A percentile compares a stretch with the other conserved stretches of the same genome.
Conservation (phyloP, 2,797 vertebrate genomes). For the Tangara arthus region DNA sequence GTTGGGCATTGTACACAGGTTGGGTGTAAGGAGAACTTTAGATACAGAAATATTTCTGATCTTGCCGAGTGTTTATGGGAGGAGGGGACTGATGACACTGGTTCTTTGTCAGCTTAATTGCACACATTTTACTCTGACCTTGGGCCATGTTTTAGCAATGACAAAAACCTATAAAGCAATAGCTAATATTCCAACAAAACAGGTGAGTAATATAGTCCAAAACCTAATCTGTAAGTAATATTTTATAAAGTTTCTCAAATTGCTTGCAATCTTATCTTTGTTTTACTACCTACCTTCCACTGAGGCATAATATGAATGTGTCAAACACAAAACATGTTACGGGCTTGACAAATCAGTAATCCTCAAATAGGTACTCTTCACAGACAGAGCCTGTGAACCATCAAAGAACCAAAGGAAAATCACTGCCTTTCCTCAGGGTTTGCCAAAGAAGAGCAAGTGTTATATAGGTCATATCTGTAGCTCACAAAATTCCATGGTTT, state of each 20-base stretch:
- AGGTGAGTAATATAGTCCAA: not conserved
- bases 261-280: not conserved
- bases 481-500: not conserved
- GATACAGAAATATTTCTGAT: not conserved
- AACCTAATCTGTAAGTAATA: not conserved
- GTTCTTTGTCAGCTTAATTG: not conserved
- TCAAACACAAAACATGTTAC: not conserved
- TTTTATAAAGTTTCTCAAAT: not conserved
- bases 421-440: not conserved
- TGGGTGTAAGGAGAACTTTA: not conserved
- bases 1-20: not conserved
- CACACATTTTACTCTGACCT: not conserved
- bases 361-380: not conserved
- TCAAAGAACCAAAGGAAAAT: not conserved
- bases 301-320: not conserved
- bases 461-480: not conserved
- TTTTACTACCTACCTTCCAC: not conserved
- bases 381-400: not conserved
- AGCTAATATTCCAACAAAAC: not conserved
- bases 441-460: not conserved
- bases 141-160: not conserved
- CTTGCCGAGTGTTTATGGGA: not conserved
- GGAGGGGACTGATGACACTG: not conserved
- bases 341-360: not conserved
- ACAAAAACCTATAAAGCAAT: not conserved